phyloP scores from a whole-genome alignment of 2,888 invertebrate species.

The Orthosia gothica region DNA sequence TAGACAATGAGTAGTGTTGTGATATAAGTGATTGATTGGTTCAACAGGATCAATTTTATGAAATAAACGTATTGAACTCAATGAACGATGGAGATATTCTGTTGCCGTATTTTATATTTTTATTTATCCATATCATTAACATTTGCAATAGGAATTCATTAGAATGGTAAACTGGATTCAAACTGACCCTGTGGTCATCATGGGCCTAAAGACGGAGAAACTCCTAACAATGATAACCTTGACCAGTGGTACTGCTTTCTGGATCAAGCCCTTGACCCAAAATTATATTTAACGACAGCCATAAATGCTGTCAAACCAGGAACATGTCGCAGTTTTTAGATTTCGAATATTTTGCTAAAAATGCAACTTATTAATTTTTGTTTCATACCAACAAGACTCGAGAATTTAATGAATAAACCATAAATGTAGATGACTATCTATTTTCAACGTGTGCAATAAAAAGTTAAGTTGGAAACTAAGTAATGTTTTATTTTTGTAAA shows the following conservation, averaged over 20 bases:
- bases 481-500: not conserved
- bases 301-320: slow-evolving; percentile 1
- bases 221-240: slow-evolving; percentile 1
- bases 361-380: not conserved
- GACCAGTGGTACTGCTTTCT: slow-evolving; percentile 1
- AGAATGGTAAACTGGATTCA: not conserved
- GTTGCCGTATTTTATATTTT: not conserved
- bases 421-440: slow-evolving; percentile 11
- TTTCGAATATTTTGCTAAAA: not conserved
- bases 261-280: slow-evolving; percentile 7
- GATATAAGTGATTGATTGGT: slow-evolving; percentile 55
- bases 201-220: not conserved
- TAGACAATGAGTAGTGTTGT: slow-evolving; percentile 60
- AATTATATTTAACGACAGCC: not conserved
- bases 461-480: not conserved
- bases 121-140: not conserved
- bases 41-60: slow-evolving; percentile 50
- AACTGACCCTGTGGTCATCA: too few relatives aligned
- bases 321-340: not conserved
- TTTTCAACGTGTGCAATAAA: slow-evolving; percentile 14
- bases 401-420: slow-evolving; percentile 32
- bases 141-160: not conserved
- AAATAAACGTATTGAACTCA: slow-evolving; percentile 40
- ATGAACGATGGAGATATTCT: slow-evolving; percentile 9
- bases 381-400: slow-evolving; percentile 1